phyloP scores from a whole-genome alignment of 2,113 vertebrate species.

The Aspiorhynchus laticeps region DNA sequence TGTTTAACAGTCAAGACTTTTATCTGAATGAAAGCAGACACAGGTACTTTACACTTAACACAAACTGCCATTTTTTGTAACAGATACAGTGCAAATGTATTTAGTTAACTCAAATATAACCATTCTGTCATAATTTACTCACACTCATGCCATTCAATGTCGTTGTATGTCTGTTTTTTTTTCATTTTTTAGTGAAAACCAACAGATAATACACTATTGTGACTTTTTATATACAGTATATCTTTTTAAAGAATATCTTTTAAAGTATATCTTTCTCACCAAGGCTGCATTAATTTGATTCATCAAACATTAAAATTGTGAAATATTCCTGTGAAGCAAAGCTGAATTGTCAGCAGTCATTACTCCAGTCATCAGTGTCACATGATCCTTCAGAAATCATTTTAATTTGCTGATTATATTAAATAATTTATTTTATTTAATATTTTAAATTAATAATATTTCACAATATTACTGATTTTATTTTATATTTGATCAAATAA shows the following conservation, averaged over 20 bases:
- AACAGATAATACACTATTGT: background rate
- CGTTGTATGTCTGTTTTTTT: background rate
- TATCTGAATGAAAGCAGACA: slow-evolving; percentile 58
- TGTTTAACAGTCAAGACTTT: slow-evolving; percentile 63
- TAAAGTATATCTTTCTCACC: too few relatives aligned
- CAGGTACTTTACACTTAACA: slow-evolving; percentile 46
- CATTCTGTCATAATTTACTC: background rate
- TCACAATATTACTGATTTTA: background rate
- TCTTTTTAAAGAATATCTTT: background rate
- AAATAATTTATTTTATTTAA: too few relatives aligned
- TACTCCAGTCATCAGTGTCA: background rate
- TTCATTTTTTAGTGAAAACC: background rate
- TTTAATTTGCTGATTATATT: background rate
- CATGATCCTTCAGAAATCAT: background rate
- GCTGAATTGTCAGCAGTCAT: background rate
- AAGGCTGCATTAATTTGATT: background rate
- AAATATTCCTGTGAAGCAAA: background rate
- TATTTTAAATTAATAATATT: background rate
- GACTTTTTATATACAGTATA: too few relatives aligned
- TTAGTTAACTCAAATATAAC: background rate
- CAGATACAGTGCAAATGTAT: background rate
- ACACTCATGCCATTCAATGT: background rate
- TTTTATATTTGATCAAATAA: background rate
- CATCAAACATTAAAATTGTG: background rate
- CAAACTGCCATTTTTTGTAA: background rate